These are phyloP conservation scores for Hoplostethus mediterraneus DNA, from an alignment of 2,797 vertebrate genomes.

Conservation along the genomic window DNA sequence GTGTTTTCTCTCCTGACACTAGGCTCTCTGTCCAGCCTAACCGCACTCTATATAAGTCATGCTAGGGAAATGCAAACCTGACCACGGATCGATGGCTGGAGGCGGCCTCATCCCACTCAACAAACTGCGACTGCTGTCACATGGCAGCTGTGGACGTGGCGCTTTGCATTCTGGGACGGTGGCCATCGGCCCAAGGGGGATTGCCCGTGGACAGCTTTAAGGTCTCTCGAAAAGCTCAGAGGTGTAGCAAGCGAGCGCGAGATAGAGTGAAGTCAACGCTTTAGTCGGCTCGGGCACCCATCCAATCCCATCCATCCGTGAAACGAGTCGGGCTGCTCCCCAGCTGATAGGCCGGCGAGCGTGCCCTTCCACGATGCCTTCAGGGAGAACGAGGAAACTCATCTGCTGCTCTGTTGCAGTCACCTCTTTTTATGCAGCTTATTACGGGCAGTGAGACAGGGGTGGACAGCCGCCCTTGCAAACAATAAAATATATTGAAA, in stretches of 20 bases:
- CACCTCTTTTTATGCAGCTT: not conserved
- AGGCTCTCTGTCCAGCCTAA: not conserved
- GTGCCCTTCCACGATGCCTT: conserved; percentile 3
- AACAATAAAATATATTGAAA: not conserved
- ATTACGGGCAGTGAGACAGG: not conserved
- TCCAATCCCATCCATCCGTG: conserved; percentile 11
- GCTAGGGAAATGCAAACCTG: not conserved
- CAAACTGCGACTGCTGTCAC: conserved; percentile 13
- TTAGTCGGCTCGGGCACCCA: conserved; percentile 2
- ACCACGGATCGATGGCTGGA: not conserved
- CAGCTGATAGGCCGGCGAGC: conserved; percentile 6
- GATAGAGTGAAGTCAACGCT: not conserved
- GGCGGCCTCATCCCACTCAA: not conserved
- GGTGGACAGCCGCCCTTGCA: not conserved
- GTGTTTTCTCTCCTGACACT: not conserved
- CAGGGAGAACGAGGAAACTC: not conserved
- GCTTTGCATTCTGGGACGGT: conserved; percentile 46
- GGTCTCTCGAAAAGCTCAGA: conserved; percentile 10
- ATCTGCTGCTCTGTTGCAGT: not conserved
- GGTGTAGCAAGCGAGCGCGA: not conserved
- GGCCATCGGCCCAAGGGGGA: conserved; percentile 26
- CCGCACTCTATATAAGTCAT: not conserved
- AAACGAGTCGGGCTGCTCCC: conserved; percentile 23
- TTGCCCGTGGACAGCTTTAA: conserved; percentile 22
- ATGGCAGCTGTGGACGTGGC: conserved; percentile 8